These are phyloP conservation scores for Damaliscus lunatus DNA, from an alignment of 2,113 vertebrate species.

Conservation along the genomic window DNA sequence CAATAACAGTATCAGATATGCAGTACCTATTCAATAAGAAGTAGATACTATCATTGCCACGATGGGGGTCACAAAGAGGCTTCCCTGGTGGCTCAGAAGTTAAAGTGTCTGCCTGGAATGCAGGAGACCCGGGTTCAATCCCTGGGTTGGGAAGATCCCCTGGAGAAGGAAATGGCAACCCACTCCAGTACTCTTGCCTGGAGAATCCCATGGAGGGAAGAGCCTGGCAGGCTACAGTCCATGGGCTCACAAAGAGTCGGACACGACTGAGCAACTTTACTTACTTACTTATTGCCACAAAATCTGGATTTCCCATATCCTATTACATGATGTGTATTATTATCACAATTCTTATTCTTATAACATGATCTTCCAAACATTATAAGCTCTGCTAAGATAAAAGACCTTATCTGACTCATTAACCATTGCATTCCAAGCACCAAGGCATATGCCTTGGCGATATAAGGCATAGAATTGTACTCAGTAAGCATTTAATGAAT, in stretches of 20 bases:
- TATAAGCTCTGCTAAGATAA: not conserved
- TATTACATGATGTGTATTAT: not conserved
- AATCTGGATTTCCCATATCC: not conserved
- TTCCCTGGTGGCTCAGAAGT: too few relatives aligned
- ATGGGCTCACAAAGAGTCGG: too few relatives aligned
- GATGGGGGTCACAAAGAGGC: not conserved
- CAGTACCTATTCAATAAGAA: not conserved
- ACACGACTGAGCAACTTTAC: too few relatives aligned
- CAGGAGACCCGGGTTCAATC: too few relatives aligned
- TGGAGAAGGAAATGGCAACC: too few relatives aligned
- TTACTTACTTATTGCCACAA: not conserved
- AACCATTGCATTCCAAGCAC: not conserved
- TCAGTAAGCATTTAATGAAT: not conserved
- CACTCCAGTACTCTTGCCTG: too few relatives aligned
- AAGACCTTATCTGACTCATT: not conserved
- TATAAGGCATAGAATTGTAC: not conserved
- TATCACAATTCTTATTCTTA: not conserved
- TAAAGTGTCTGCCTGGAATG: too few relatives aligned
- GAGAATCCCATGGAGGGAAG: too few relatives aligned
- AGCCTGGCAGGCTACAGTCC: too few relatives aligned
- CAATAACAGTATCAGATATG: not conserved
- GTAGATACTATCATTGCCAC: not conserved
- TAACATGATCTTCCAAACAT: not conserved
- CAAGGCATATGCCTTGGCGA: not conserved
- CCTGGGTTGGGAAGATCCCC: too few relatives aligned